These are phyloP conservation scores for Campopleginae sp. DNA, from an alignment of 2,888 invertebrate species.

Conservation along the genomic window DNA sequence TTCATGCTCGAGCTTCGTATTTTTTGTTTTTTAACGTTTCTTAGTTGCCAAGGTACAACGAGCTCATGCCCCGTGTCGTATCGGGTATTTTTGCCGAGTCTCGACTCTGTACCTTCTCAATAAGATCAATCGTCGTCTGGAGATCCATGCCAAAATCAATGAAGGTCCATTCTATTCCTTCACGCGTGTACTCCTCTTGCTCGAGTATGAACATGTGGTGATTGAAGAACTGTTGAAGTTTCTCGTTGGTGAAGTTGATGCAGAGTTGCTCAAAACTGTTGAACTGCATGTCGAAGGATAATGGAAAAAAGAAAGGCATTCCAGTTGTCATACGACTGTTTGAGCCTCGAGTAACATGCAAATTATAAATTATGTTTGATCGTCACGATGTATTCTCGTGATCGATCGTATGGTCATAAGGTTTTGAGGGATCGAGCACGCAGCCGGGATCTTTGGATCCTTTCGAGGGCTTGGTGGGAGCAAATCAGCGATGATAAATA, in stretches of 20 bases:
- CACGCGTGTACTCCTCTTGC: constrained; percentile 91
- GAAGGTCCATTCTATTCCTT: constrained; percentile 91
- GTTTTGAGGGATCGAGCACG: background rate
- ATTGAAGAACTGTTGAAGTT: constrained; percentile 92
- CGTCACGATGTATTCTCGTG: constrained; percentile 21
- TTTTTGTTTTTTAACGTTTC: constrained; percentile 47
- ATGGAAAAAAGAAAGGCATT: constrained; percentile 76
- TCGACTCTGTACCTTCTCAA: constrained; percentile 88
- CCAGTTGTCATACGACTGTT: constrained; percentile 80
- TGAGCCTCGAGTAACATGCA: constrained; percentile 66
- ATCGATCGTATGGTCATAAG: background rate
- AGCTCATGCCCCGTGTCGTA: constrained; percentile 64
- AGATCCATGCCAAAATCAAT: constrained; percentile 93
- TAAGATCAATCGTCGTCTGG: constrained; percentile 92
- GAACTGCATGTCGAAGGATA: constrained; percentile 84
- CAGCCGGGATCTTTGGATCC: background rate
- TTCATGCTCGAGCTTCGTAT: constrained; percentile 73
- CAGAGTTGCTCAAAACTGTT: constrained; percentile 92
- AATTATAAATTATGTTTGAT: background rate
- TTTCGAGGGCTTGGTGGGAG: background rate
- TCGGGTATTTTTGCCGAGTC: constrained; percentile 61
- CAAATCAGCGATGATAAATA: background rate
- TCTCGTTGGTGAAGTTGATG: constrained; percentile 93
- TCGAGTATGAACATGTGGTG: constrained; percentile 93
- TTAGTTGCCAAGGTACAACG: constrained; percentile 60